phyloP scores from a whole-genome alignment of 1,140 invertebrate species.

The Papilio polytes region DNA sequence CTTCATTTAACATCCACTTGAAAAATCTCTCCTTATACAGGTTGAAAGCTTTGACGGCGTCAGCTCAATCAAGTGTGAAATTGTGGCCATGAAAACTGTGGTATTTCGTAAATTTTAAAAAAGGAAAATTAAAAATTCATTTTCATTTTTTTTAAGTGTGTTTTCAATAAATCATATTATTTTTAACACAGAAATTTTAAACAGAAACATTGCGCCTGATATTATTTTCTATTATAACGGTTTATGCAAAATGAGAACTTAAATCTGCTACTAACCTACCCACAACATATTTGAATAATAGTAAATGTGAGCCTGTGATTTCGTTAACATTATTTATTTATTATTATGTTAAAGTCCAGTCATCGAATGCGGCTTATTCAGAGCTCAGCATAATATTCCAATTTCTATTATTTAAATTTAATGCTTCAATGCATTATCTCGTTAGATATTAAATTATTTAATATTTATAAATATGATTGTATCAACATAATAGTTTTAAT shows the following conservation, averaged over 20 bases:
- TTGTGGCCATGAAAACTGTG: conserved; percentile 8
- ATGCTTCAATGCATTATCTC: conserved; percentile 1
- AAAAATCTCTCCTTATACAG: conserved; percentile 36
- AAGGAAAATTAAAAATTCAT: no score
- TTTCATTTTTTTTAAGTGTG: no score
- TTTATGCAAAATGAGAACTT: background rate
- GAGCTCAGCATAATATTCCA: background rate
- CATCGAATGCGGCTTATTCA: background rate
- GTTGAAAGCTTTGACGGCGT: conserved; percentile 31
- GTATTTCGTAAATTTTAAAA: no score
- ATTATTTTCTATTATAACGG: background rate
- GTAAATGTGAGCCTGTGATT: background rate
- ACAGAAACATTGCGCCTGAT: background rate
- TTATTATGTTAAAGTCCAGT: background rate
- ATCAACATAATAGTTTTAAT: background rate
- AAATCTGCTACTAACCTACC: background rate
- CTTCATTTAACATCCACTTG: conserved; percentile 29
- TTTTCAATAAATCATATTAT: no score
- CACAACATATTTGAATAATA: background rate
- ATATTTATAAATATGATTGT: background rate
- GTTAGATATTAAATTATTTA: background rate
- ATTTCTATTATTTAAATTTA: background rate
- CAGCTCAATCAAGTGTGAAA: conserved; percentile 36
- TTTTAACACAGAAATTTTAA: background rate
- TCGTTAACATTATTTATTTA: background rate